A percentile compares a stretch with the other conserved stretches of the same genome.
These are phyloP conservation scores for Turritopsis dohrnii DNA, from an alignment of 30 jellyfish, hydroid and myxozoan species.

Conservation along the genomic window DNA sequence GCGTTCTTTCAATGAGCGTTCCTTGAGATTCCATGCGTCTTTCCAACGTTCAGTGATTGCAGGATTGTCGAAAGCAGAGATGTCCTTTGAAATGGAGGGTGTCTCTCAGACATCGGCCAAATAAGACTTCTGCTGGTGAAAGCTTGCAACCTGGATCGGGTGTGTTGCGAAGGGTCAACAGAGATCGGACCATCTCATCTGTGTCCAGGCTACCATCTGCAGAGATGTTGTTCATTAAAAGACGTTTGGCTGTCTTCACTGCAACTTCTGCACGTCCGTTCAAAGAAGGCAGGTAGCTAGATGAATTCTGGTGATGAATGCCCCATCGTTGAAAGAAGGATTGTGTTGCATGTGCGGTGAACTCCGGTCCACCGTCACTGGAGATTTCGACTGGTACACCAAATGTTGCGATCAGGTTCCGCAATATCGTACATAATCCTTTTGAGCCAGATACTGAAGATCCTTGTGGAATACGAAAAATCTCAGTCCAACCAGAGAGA, in stretches of 20 bases:
- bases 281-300: constrained; percentile 17
- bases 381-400: not conserved
- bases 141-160: constrained; percentile 13
- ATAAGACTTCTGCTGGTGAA: constrained; percentile 18
- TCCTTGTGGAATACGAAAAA: constrained; percentile 5
- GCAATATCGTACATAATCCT: not conserved
- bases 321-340: constrained; percentile 23
- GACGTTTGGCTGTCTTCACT: not conserved
- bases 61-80: not conserved
- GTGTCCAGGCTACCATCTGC: not conserved
- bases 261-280: constrained; percentile 11
- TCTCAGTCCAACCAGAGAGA: constrained; percentile 16
- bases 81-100: not conserved
- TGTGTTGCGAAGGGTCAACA: constrained; percentile 22
- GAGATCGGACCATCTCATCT: constrained; percentile 7
- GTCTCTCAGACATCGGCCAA: not conserved
- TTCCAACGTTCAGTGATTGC: not conserved
- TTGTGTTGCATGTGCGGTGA: too few relatives aligned
- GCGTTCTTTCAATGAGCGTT: constrained; percentile 23
- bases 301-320: constrained; percentile 7
- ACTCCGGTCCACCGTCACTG: too few relatives aligned
- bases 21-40: not conserved
- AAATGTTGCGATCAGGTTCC: not conserved
- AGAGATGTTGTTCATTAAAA: not conserved
- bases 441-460: constrained; percentile 18